A percentile compares a stretch with the other conserved stretches of the same genome.
These are phyloP conservation scores for Hycleus phaleratus DNA, from an alignment of 1,140 invertebrate species.

Conservation along the genomic window DNA sequence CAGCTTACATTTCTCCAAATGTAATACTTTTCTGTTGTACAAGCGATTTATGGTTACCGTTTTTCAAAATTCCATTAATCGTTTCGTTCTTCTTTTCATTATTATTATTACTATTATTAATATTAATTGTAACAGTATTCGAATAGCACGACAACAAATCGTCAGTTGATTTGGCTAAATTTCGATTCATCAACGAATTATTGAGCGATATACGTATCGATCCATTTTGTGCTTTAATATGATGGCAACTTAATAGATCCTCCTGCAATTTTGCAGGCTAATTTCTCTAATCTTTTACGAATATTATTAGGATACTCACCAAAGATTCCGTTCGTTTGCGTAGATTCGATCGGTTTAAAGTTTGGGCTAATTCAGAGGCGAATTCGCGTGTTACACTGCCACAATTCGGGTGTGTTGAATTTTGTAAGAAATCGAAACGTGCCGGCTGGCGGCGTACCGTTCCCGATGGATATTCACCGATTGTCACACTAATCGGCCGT, in stretches of 20 bases:
- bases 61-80: slow-evolving; percentile 40
- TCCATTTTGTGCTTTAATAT: slow-evolving; percentile 40
- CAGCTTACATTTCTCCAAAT: slow-evolving; percentile 42
- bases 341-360: slow-evolving; percentile 64
- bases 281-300: background rate
- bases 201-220: slow-evolving; percentile 44
- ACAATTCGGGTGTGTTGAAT: slow-evolving; percentile 14
- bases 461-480: slow-evolving; percentile 57
- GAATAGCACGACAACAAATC: slow-evolving; percentile 23
- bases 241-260: slow-evolving; percentile 37
- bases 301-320: slow-evolving; percentile 36
- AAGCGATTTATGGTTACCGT: slow-evolving; percentile 32
- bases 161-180: slow-evolving; percentile 38
- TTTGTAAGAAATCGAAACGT: slow-evolving; percentile 58
- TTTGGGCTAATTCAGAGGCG: slow-evolving; percentile 63
- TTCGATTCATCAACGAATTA: slow-evolving; percentile 44
- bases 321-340: slow-evolving; percentile 59
- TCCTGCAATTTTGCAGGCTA: slow-evolving; percentile 37
- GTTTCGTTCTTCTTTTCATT: slow-evolving; percentile 27
- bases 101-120: slow-evolving; percentile 33
- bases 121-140: slow-evolving; percentile 16
- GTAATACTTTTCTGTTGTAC: slow-evolving; percentile 41
- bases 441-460: slow-evolving; percentile 51
- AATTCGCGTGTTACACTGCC: slow-evolving; percentile 53
- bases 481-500: slow-evolving; percentile 50